Base-by-base conservation (phyloP, 2,113 vertebrate species). In the Mustelus asterias region DNA sequence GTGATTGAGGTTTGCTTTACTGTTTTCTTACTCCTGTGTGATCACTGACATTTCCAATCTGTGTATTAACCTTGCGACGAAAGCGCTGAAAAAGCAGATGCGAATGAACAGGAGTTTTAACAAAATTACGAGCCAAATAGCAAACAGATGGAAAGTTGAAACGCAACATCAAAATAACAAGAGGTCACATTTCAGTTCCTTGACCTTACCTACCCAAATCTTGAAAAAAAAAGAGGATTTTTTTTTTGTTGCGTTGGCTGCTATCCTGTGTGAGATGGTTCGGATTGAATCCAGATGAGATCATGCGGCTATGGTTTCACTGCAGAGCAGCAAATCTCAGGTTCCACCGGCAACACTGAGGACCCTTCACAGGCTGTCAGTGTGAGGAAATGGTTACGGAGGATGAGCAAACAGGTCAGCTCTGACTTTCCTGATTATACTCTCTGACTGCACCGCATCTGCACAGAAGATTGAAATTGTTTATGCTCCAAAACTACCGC, bases 131-230 rank as follows among this genome's bases (percentile, higher is more conserved):
- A 44, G 67, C 44, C 69, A 95, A 95, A 95, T 95, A 54, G 94
- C 94, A 72, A 95, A 95, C 94, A 95, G 94, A 72, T 95, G 94
- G 94, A 72, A 95, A 95, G 94, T 72, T 95, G 94, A 95, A 95
- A 72, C 67, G 69, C 67, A 95, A 95, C 94, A 95, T 95, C 94
- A 95, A 95, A 95, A 95, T 72, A 95, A 95, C 94, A 95, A 95
- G 94, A 72, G 94, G 94, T 95, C 94, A 95, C 94, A 54, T 95
- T 95, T 76, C 67, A 95, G 69, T 95, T 95, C 94, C 67, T 8
- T 95, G 94, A 95, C 94, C 94, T 95, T 95, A 76, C 94, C 94
- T 95, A 95, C 94, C 94, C 67, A 95, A 95, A 72, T 95, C 94
- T 95, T 33, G 69, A 76, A 72, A 93, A 72, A 58, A 26, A 54